Evolutionary conservation across 1,140 invertebrate species (phyloP).

Genomic region (Psilanteris sp.): DNA sequence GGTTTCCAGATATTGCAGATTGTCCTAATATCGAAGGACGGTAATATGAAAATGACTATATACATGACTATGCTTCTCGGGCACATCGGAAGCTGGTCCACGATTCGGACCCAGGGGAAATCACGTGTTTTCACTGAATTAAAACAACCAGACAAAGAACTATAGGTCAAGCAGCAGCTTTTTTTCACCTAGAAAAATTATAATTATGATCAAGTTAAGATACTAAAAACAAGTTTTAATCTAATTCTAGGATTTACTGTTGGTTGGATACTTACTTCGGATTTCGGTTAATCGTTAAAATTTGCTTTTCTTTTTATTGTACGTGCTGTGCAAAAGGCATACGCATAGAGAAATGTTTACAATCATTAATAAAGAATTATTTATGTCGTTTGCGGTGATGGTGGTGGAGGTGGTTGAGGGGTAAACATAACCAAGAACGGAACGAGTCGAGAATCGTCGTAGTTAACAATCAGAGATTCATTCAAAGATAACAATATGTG

Average conservation of each 20-base stretch:
- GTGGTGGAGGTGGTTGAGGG: too few relatives aligned
- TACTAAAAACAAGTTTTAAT: slow-evolving; percentile 15
- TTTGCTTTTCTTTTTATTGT: slow-evolving; percentile 11
- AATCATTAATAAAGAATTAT: too few relatives aligned
- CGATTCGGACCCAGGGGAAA: too few relatives aligned
- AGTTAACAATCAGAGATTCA: slow-evolving; percentile 4
- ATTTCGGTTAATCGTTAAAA: slow-evolving; percentile 15
- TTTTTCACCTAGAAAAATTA: slow-evolving; percentile 2
- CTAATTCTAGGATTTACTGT: slow-evolving; percentile 27
- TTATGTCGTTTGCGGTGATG: too few relatives aligned
- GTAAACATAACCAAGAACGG: background rate
- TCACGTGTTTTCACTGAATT: too few relatives aligned
- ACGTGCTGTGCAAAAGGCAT: slow-evolving; percentile 21
- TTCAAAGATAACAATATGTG: slow-evolving; percentile 10
- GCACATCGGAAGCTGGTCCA: too few relatives aligned
- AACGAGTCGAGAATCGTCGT: slow-evolving; percentile 7
- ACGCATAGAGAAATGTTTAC: too few relatives aligned
- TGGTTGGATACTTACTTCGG: slow-evolving; percentile 34
- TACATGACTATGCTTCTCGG: too few relatives aligned
- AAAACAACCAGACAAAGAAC: background rate
- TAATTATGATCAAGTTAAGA: slow-evolving; percentile 3
- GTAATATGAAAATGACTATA: too few relatives aligned
- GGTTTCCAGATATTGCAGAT: too few relatives aligned
- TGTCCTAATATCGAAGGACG: too few relatives aligned
- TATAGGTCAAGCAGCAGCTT: background rate